A percentile compares a stretch with the other conserved stretches of the same genome.
Conservation (phyloP, 2,888 invertebrate species). For the Ochlodes sylvanus region DNA sequence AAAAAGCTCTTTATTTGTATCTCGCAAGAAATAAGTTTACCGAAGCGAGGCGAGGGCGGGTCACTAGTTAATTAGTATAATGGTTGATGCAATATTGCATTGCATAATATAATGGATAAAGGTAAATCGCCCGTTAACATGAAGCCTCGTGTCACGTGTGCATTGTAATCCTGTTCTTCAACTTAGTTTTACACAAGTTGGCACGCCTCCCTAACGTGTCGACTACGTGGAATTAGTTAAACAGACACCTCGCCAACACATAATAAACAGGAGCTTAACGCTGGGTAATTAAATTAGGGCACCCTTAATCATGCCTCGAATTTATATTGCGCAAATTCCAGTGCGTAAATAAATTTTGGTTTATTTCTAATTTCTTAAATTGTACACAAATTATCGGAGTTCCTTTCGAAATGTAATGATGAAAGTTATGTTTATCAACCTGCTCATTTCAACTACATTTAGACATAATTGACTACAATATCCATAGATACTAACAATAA, state of each 20-base stretch:
- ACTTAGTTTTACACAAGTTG: constrained; percentile 1
- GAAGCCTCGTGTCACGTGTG: neutral
- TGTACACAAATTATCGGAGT: neutral
- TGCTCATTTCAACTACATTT: neutral
- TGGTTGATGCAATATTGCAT: no score
- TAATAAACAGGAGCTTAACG: constrained; percentile 23
- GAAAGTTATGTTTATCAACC: neutral
- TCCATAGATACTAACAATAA: neutral
- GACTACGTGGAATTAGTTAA: constrained; percentile 90
- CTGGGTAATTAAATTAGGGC: constrained; percentile 24
- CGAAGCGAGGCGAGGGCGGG: no score
- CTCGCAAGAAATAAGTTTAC: no score
- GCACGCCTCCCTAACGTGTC: constrained; percentile 63
- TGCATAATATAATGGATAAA: neutral
- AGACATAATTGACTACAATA: neutral
- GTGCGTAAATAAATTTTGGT: neutral
- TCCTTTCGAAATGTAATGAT: neutral
- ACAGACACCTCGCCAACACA: constrained; percentile 16
- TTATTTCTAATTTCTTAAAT: neutral
- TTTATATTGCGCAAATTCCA: constrained; percentile 19
- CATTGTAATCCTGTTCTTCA: neutral
- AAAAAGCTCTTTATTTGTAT: no score
- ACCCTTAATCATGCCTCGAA: constrained; percentile 31
- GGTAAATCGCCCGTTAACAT: neutral
- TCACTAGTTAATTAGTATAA: no score